Evolutionary conservation across 92 coral and sea anemone genomes (phyloP).

Genomic region (Virgularia gustaviana): DNA sequence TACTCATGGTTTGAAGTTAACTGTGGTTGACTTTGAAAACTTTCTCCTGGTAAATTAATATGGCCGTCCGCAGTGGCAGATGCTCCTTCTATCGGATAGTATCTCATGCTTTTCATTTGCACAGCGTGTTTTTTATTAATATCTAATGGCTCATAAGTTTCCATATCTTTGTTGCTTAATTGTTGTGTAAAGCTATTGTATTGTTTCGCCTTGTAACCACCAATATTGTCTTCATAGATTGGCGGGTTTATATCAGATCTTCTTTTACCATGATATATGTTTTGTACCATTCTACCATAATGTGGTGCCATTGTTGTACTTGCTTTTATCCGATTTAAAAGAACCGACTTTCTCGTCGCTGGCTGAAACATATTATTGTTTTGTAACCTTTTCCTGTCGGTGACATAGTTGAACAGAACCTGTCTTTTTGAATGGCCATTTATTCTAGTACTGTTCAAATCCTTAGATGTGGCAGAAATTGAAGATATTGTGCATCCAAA

Average conservation of each 20-base stretch:
- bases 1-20: neutral
- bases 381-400: too few species aligned
- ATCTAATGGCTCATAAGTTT: neutral
- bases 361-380: too few species aligned
- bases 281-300: neutral
- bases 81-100: neutral
- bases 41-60: neutral
- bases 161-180: neutral
- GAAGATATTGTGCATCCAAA: too few species aligned
- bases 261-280: neutral
- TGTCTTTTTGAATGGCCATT: neutral
- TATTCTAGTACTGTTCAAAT: neutral
- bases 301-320: too few species aligned
- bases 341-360: too few species aligned
- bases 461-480: too few species aligned
- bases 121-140: slow-evolving; percentile 13
- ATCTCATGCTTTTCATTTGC: slow-evolving; percentile 3
- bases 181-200: neutral
- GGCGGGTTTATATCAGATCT: slow-evolving; percentile 30
- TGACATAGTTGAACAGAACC: neutral
- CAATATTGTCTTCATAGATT: neutral
- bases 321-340: too few species aligned
- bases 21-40: slow-evolving; percentile 14
- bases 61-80: neutral
- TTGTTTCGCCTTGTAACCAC: neutral